Evolutionary conservation across 2,888 invertebrate genomes (phyloP).

Genomic region (Odontocolon sp.): DNA sequence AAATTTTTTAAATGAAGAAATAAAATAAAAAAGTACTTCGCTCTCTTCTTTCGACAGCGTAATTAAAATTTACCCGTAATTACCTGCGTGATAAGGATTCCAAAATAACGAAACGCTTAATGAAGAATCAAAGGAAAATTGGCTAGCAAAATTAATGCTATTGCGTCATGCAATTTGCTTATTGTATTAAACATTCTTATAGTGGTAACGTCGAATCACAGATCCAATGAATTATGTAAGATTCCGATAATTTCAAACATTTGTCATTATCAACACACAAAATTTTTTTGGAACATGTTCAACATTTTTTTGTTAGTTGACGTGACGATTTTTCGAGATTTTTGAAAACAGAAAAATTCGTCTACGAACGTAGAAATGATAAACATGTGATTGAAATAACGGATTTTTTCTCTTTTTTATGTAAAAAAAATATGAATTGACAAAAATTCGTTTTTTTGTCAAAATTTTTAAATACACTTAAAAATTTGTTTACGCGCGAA

Average conservation of each 20-base stretch:
- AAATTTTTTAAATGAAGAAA: too few species aligned
- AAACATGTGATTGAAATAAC: too few species aligned
- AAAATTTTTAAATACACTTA: too few species aligned
- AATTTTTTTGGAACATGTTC: slow-evolving; percentile 17
- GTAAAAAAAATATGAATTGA: too few species aligned
- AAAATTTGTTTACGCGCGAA: too few species aligned
- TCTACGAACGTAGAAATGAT: not conserved
- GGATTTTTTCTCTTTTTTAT: too few species aligned
- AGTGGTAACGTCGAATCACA: not conserved
- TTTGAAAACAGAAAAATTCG: not conserved
- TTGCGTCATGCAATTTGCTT: slow-evolving; percentile 15
- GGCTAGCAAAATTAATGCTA: not conserved
- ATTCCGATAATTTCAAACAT: slow-evolving; percentile 5
- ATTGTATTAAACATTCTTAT: not conserved
- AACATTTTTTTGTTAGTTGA: slow-evolving; percentile 11
- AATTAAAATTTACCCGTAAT: not conserved
- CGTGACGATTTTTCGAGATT: not conserved
- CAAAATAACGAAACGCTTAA: not conserved
- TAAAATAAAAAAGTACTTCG: too few species aligned
- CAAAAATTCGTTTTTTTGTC: too few species aligned
- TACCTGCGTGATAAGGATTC: not conserved
- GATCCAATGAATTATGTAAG: slow-evolving; percentile 1
- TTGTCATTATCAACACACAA: slow-evolving; percentile 5
- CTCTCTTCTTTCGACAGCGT: too few species aligned
- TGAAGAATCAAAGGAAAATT: not conserved